A percentile compares a stretch with the other conserved stretches of the same genome.
These are phyloP conservation scores for Sylvia borin DNA, from an alignment of 2,797 vertebrate species.

Conservation along the genomic window DNA sequence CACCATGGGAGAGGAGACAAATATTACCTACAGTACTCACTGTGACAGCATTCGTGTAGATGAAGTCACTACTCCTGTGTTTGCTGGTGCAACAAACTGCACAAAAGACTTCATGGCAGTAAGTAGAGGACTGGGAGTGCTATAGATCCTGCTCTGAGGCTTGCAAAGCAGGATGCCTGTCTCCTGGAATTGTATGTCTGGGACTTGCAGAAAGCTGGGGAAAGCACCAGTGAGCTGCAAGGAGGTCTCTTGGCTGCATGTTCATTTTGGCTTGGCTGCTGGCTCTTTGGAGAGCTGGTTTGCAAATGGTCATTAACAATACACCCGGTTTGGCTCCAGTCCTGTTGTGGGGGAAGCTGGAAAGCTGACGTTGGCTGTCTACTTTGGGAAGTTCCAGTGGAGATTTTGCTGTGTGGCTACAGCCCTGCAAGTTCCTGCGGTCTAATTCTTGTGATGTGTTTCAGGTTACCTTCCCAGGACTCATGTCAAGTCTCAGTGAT, in stretches of 20 bases:
- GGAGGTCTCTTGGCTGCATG: background rate
- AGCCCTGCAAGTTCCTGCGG: background rate
- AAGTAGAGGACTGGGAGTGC: conserved; percentile 18
- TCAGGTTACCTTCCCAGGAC: conserved; percentile 68
- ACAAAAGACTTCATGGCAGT: conserved; percentile 71
- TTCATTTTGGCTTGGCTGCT: background rate
- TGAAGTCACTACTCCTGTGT: background rate
- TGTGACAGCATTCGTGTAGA: conserved; percentile 26
- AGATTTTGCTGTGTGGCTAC: background rate
- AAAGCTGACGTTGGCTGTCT: background rate
- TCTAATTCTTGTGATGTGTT: background rate
- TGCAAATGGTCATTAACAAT: background rate
- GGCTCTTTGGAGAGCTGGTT: background rate
- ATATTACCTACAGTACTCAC: background rate
- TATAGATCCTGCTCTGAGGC: accelerated
- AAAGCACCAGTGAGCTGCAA: background rate
- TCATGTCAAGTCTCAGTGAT: conserved; percentile 22
- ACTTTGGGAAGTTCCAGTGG: background rate
- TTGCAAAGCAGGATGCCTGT: background rate
- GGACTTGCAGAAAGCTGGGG: background rate
- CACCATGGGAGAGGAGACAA: background rate
- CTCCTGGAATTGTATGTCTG: background rate
- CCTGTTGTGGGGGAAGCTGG: background rate
- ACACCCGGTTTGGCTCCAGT: background rate
- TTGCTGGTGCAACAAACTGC: conserved; percentile 55